Percentiles rank a stretch among this genome's conserved stretches.
Evolutionary conservation across 2,888 invertebrate species (phyloP).

Genomic region (Melinopterus prodromus): DNA sequence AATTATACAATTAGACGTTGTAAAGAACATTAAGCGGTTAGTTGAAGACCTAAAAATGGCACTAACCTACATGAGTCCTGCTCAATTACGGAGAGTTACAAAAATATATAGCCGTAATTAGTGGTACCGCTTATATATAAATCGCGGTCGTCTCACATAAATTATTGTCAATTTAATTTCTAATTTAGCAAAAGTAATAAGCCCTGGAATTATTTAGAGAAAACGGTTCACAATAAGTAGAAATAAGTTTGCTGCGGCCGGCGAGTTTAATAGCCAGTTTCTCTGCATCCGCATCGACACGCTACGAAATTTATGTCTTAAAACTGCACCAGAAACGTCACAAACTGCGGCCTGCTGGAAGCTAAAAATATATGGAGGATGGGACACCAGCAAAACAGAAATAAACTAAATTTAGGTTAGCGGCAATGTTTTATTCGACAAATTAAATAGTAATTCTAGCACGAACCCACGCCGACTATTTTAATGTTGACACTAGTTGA

Average conservation of each 20-base stretch:
- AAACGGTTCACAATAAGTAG: conserved; percentile 4
- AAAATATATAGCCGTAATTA: conserved; percentile 4
- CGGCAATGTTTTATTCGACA: too few species aligned
- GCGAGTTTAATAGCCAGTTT: background rate
- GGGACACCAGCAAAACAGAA: background rate
- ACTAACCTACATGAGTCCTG: background rate
- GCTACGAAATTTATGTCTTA: background rate
- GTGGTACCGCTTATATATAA: background rate
- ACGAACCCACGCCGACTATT: too few species aligned
- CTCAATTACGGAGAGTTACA: background rate
- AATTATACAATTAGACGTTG: background rate
- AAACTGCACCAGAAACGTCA: background rate
- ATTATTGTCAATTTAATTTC: background rate
- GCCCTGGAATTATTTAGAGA: background rate
- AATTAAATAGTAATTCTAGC: too few species aligned
- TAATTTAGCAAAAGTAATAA: background rate
- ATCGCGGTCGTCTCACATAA: background rate
- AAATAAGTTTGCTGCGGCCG: background rate
- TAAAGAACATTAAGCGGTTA: background rate
- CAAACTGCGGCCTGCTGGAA: background rate
- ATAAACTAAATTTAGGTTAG: background rate
- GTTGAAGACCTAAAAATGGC: background rate
- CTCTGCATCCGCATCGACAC: background rate
- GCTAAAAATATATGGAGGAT: background rate
- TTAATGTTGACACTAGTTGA: too few species aligned